Base-by-base conservation (phyloP, 2,888 invertebrate genomes). In the Melinaea marsaeus region DNA sequence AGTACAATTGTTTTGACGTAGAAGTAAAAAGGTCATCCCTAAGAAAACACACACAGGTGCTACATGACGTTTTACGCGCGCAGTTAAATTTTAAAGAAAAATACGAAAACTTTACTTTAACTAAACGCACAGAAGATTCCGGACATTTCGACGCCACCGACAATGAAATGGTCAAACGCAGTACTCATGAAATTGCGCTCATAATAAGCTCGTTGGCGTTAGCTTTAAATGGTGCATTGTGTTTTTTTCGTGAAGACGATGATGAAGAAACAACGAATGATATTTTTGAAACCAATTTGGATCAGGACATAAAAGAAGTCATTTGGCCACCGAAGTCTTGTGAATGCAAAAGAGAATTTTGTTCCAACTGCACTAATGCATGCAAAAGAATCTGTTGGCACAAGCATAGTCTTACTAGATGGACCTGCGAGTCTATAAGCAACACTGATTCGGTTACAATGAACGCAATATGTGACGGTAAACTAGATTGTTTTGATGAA, bases 401-500 rank as follows among this genome's bases (percentile, higher is more conserved):
- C 64, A 81, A 75, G 65, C 74, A 79, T 65, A 77, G 69, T 66
- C 74, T 90, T 59, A 69, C 70, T 13, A 75, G 74, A 47, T 85
- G 79, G 79, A 67, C 66, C n/a, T 90, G 90, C 67, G 69, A 75
- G 57, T 77, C 85, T 6, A 63, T 81, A 4, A 75, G 73, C 45
- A 75, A 74, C 0, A 69, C 71, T 1, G 69, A 69, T 13, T 74
- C 73, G 55, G 72, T 89, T 6, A 58, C 80, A 2, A 57, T 89
- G 13, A 76, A 83, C 68, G 67, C 71, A 2, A 56, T 89, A 48
- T 89, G 90, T 68, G 88, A 90, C 65, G 89, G 90, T 0, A 88
- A 86, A 80, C 66, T 81, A 13, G 90, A 90, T 64, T 90, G 90
- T 69, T 78, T 73, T 60, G 86, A 88, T 70, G 82, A 85, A 72